A percentile compares a stretch with the other conserved stretches of the same genome.
phyloP scores from a whole-genome alignment of 2,113 vertebrate genomes.

The Hiodon tergisus region DNA sequence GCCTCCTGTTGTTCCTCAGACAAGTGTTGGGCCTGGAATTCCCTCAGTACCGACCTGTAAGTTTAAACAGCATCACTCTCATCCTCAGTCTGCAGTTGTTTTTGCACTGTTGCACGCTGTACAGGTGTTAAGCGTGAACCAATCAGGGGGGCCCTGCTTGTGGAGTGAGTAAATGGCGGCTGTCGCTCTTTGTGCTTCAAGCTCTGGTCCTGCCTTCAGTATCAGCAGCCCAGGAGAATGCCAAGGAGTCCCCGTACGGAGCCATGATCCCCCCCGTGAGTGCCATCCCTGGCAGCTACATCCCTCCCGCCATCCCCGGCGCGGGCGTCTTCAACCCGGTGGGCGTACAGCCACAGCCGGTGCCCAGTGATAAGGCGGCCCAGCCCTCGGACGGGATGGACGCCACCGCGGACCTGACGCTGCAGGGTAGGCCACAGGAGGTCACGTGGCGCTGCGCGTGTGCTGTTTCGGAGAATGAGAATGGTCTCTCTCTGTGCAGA shows the following conservation, averaged over 20 bases:
- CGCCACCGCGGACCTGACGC: conserved; percentile 68
- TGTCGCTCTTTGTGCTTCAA: conserved; percentile 37
- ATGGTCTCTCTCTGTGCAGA: background rate
- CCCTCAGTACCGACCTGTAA: conserved; percentile 72
- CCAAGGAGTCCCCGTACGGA: conserved; percentile 80
- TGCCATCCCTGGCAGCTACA: conserved; percentile 71
- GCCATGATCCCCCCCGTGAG: conserved; percentile 76
- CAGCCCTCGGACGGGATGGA: conserved; percentile 71
- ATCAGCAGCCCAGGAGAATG: conserved; percentile 70
- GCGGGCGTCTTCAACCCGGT: conserved; percentile 77
- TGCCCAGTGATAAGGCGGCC: conserved; percentile 68
- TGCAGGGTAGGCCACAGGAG: conserved; percentile 66
- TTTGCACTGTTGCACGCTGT: background rate
- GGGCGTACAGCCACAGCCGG: conserved; percentile 60
- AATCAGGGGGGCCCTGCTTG: no score
- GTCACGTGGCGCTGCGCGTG: background rate
- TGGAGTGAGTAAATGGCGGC: no score
- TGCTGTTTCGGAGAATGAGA: background rate
- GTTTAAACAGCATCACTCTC: conserved; percentile 40
- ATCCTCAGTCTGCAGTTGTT: background rate
- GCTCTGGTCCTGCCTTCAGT: conserved; percentile 79
- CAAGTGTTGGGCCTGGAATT: conserved; percentile 67
- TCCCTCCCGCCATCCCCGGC: conserved; percentile 76
- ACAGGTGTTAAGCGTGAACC: no score
- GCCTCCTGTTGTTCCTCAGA: conserved; percentile 74